Conservation (phyloP, 53 echinoderm and acorn worm species). For the Crossaster papposus region DNA sequence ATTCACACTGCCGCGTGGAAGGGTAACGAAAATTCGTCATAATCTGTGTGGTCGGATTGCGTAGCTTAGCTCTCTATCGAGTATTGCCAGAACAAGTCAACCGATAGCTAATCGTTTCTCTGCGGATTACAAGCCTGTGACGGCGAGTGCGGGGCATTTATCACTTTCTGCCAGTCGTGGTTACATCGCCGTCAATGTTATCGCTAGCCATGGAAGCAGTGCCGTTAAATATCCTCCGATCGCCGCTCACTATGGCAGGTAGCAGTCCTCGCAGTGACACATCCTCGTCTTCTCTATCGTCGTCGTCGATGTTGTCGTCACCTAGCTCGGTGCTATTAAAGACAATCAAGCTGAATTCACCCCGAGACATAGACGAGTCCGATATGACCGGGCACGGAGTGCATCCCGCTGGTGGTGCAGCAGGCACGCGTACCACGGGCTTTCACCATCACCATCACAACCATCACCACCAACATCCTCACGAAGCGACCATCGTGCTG, state of each 20-base stretch:
- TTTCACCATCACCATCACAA: not conserved
- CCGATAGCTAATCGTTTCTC: conserved; percentile 1
- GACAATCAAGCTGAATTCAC: conserved; percentile 17
- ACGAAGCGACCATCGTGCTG: not conserved
- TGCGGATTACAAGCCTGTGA: conserved; percentile 3
- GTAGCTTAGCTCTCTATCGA: not conserved
- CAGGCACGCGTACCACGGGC: not conserved
- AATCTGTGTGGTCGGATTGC: not conserved
- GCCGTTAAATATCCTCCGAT: conserved; percentile 32
- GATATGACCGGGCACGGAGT: too few species aligned
- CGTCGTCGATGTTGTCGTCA: conserved; percentile 8
- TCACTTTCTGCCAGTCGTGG: not conserved
- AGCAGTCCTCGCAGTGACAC: conserved; percentile 53
- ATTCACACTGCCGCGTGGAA: not conserved
- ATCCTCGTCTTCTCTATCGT: conserved; percentile 24
- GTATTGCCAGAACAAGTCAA: not conserved
- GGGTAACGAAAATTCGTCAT: not conserved
- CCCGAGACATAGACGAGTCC: conserved; percentile 31
- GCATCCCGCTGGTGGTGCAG: not conserved
- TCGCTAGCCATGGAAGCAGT: conserved; percentile 39
- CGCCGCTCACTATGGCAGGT: conserved; percentile 39
- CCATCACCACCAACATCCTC: not conserved
- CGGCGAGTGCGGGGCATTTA: not conserved
- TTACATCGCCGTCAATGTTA: conserved; percentile 6
- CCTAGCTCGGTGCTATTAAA: not conserved